phyloP scores from a whole-genome alignment of 2,113 vertebrate species.

The Eupsittula cactorum region DNA sequence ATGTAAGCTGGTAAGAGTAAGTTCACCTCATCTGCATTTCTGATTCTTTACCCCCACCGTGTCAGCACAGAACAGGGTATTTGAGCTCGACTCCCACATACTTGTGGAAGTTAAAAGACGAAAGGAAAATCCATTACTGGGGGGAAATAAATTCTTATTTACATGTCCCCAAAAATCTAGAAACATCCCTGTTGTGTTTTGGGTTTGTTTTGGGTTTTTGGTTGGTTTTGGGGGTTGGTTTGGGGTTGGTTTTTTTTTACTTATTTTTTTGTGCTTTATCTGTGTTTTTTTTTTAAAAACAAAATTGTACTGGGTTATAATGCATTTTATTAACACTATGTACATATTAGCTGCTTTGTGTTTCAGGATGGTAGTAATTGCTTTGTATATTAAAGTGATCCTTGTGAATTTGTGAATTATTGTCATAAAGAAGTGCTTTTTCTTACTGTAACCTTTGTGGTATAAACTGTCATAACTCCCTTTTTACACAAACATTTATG shows the following conservation, averaged over 20 bases:
- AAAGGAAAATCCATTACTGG: conserved; percentile 55
- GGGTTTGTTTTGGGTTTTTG: conserved; percentile 1
- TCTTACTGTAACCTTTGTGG: conserved; percentile 85
- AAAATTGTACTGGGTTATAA: conserved; percentile 76
- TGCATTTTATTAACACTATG: conserved; percentile 86
- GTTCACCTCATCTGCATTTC: conserved; percentile 54
- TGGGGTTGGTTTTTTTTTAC: background rate
- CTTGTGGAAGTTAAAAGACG: conserved; percentile 68
- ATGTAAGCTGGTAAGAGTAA: conserved; percentile 59
- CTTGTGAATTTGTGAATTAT: conserved; percentile 85
- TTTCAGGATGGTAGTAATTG: conserved; percentile 82
- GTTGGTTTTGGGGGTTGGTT: background rate
- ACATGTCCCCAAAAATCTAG: conserved; percentile 56
- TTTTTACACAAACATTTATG: conserved; percentile 85
- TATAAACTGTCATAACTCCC: conserved; percentile 82
- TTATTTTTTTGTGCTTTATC: conserved; percentile 75
- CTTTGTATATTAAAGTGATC: conserved; percentile 86
- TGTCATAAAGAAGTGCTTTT: conserved; percentile 83
- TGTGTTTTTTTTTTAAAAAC: conserved; percentile 42
- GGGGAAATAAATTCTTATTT: conserved; percentile 61
- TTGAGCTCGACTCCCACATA: conserved; percentile 62
- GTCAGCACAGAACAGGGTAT: conserved; percentile 80
- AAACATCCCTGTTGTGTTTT: conserved; percentile 70
- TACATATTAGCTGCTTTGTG: conserved; percentile 84
- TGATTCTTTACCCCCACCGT: conserved; percentile 63